Conservation (phyloP, 1,140 invertebrate species). For the Aphelenchoides besseyi region DNA sequence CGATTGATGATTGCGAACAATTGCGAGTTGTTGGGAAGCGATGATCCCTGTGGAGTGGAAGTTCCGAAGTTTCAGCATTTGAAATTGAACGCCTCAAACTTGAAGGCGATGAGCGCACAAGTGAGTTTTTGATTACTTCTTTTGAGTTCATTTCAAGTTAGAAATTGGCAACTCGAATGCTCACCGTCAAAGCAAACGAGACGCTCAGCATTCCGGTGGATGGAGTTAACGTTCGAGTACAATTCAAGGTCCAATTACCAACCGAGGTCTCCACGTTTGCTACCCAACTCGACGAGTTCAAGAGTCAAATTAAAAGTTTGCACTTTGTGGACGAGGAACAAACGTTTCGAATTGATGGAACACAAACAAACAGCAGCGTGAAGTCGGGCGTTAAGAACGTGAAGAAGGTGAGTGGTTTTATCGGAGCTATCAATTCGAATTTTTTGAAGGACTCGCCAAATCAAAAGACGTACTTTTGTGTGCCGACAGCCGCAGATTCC, state of each 20-base stretch:
- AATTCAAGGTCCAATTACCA: not conserved
- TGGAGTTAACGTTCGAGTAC: not conserved
- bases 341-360: not conserved
- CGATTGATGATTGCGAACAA: not conserved
- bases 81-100: not conserved
- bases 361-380: not conserved
- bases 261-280: not conserved
- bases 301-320: not conserved
- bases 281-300: not conserved
- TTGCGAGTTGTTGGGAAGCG: constrained; percentile 11
- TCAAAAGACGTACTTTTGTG: not conserved
- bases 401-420: constrained; percentile 10
- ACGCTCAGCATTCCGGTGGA: not conserved
- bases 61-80: not conserved
- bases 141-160: too few species aligned
- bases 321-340: not conserved
- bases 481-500: not conserved
- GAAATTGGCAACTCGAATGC: constrained; percentile 11
- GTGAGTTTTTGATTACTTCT: too few species aligned
- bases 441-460: not conserved
- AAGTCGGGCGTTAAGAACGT: not conserved
- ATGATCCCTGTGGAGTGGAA: not conserved
- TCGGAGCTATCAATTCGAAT: not conserved
- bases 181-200: constrained; percentile 6
- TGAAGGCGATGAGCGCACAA: constrained; percentile 15